Evolutionary conservation across 2,888 invertebrate species (phyloP), one percentile per base, ranked within the genome.

Genomic region (Lasioglossum zephyrum): DNA sequence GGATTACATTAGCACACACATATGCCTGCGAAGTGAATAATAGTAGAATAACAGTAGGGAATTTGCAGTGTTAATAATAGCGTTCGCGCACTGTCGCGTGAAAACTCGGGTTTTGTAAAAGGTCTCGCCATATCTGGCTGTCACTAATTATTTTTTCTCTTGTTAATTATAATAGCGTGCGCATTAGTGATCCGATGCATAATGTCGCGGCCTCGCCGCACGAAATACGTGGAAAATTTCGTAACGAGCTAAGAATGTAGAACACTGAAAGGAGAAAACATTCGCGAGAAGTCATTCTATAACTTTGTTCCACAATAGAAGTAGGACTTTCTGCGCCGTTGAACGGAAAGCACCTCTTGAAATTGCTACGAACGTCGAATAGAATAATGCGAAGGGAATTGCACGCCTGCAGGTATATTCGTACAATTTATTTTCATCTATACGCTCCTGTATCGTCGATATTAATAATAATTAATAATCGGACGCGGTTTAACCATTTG

Each of bases 301-400:
- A 86, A 86, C 83, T 86, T 83, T 84, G 75, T 77, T 70, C 73
- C 60, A 87, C 81, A 87, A 79, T 79, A 76, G 79, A 87, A 80
- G 81, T 84, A 84, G 87, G 77, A 84, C 81, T 87, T 87, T 85
- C 87, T 79, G 82, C 77, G 39, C 85, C 78, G 87, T 80, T 88
- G 87, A 87, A 84, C 84, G 85, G 73, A 76, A 82, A 84, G 79
- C 77, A 78, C 47, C 78, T 74, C 66, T 73, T 75, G 73, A 80
- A 88, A 87, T 87, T 84, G 73, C 77, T 81, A 82, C 72, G 82
- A 88, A 84, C 82, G 79, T 87, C 77, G 81, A 78, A 82, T 86
- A 81, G 83, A 87, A 87, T 84, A 87, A 84, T 73, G 57, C 70
- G 57, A 78, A 22, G 41, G 53, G 63, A 49, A 81, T 87, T 79